phyloP scores from a whole-genome alignment of 2,888 invertebrate genomes.

The Homarus gammarus region DNA sequence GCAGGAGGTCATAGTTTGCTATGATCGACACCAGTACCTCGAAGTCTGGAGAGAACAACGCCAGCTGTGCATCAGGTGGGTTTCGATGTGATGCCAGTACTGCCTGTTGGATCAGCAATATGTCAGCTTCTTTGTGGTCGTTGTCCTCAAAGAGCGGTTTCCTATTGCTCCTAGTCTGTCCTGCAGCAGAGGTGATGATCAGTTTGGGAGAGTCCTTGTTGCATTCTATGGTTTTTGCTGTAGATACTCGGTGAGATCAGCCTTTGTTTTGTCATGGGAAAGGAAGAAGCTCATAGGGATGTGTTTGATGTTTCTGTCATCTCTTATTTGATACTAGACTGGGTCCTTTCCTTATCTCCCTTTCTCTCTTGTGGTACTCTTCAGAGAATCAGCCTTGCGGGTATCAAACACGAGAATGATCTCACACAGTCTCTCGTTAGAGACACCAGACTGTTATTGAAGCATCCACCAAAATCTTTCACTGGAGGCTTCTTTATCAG shows the following conservation, averaged over 20 bases:
- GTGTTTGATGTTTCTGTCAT: slow-evolving; percentile 47
- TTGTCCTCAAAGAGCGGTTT: slow-evolving; percentile 40
- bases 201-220: slow-evolving; percentile 1
- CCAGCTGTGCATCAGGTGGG: slow-evolving; percentile 64
- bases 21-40: slow-evolving; percentile 37
- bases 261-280: slow-evolving; percentile 43
- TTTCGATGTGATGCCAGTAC: slow-evolving; percentile 68
- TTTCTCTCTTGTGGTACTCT: no score
- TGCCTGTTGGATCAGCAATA: slow-evolving; percentile 66
- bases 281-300: slow-evolving; percentile 33
- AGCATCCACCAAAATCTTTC: no score
- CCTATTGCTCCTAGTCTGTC: slow-evolving; percentile 31
- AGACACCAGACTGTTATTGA: no score
- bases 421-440: no score
- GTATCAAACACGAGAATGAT: no score
- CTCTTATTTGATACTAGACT: slow-evolving; percentile 30
- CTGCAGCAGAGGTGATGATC: slow-evolving; percentile 33
- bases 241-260: no score
- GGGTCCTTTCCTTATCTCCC: background rate
- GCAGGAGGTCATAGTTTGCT: slow-evolving; percentile 35
- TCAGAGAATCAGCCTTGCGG: no score
- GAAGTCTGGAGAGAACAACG: slow-evolving; percentile 65
- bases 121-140: slow-evolving; percentile 64
- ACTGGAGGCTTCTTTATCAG: no score
- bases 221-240: slow-evolving; percentile 30